Evolutionary conservation across 2,888 invertebrate species (phyloP).

Genomic region (Mimas tiliae): DNA sequence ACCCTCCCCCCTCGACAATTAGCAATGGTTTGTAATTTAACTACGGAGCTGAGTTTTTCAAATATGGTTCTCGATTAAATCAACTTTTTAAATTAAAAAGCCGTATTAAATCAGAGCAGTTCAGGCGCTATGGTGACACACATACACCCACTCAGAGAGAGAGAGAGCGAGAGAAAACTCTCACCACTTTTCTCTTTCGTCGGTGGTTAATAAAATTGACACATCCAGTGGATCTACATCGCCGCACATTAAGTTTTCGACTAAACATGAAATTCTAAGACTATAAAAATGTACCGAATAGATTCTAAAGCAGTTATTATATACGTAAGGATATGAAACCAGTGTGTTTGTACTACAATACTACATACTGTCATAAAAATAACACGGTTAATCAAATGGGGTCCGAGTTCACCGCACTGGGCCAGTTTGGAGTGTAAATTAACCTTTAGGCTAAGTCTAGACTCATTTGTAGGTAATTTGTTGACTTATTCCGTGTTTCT

Average conservation of each 20-base stretch:
- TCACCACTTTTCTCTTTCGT: too few relatives aligned
- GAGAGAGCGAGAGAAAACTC: too few relatives aligned
- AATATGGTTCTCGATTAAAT: too few relatives aligned
- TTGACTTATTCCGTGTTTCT: not conserved
- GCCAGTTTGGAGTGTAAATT: not conserved
- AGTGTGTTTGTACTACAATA: conserved; percentile 11
- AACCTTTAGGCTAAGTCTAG: not conserved
- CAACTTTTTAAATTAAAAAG: too few relatives aligned
- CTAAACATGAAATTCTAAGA: conserved; percentile 10
- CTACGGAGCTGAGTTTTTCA: too few relatives aligned
- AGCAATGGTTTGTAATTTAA: too few relatives aligned
- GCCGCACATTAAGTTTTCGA: not conserved
- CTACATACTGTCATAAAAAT: conserved; percentile 1
- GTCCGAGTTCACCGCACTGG: not conserved
- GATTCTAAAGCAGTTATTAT: not conserved
- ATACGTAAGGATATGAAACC: not conserved
- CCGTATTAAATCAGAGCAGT: too few relatives aligned
- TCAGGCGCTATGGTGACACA: too few relatives aligned
- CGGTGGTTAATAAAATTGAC: not conserved
- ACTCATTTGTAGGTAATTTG: not conserved
- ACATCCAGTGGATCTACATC: conserved; percentile 3
- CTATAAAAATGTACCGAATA: conserved; percentile 5
- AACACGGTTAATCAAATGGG: conserved; percentile 1
- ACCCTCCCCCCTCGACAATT: too few relatives aligned
- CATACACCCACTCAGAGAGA: too few relatives aligned